Conservation (phyloP, 2,888 invertebrate genomes). For the Diarsia brunnea region DNA sequence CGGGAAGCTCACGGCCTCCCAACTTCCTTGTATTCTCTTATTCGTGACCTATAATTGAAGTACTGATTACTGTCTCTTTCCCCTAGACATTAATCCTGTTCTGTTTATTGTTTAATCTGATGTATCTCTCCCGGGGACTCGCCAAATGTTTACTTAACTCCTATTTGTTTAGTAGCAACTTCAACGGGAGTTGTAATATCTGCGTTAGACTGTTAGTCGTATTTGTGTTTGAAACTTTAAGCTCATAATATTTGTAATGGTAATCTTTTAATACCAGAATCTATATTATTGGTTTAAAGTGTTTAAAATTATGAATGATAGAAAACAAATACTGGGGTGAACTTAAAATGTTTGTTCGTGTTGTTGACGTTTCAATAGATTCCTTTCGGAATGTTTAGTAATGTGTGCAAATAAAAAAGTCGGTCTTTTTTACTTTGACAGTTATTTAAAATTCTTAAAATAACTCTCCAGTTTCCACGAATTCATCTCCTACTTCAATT, state of each 20-base stretch:
- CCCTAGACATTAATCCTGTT: constrained; percentile 20
- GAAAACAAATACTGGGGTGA: background rate
- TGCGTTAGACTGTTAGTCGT: constrained; percentile 6
- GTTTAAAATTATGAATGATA: background rate
- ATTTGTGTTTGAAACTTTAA: constrained; percentile 32
- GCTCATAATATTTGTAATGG: constrained; percentile 1
- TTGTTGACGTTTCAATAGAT: background rate
- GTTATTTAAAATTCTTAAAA: background rate
- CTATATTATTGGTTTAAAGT: constrained; percentile 16
- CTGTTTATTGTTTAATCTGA: constrained; percentile 31
- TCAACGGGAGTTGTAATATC: constrained; percentile 17
- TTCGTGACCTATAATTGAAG: background rate
- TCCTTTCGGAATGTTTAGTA: background rate
- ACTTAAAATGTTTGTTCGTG: background rate
- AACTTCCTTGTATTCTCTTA: background rate
- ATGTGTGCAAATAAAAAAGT: background rate
- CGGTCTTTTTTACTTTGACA: too few species aligned
- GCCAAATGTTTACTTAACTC: constrained; percentile 44
- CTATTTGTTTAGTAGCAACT: constrained; percentile 33
- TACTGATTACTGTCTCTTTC: constrained; percentile 1
- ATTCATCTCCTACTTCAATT: background rate
- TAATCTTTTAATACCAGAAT: constrained; percentile 3
- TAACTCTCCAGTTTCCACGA: constrained; percentile 5
- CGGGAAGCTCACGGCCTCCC: background rate
- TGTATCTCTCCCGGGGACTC: constrained; percentile 26